phyloP scores from a whole-genome alignment of 2,888 invertebrate species.

The Ypsolopha sequella region DNA sequence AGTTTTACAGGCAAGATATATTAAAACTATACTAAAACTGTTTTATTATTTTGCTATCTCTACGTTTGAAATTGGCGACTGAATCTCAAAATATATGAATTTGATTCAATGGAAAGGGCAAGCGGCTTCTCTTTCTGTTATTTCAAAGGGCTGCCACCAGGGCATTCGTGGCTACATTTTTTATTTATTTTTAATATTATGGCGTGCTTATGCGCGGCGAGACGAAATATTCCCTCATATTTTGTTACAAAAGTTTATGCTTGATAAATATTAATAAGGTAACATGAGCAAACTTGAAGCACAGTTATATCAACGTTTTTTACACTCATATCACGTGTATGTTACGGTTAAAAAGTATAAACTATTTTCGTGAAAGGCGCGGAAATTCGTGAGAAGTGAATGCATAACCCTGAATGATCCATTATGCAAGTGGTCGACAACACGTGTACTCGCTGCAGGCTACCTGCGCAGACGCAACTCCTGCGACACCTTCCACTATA shows the following conservation, averaged over 20 bases:
- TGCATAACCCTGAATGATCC: conserved; percentile 40
- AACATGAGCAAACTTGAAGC: background rate
- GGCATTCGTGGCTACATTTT: conserved; percentile 32
- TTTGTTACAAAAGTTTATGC: conserved; percentile 18
- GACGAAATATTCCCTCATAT: conserved; percentile 48
- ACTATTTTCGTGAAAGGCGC: too few species aligned
- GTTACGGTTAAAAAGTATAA: background rate
- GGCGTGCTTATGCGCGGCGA: conserved; percentile 37
- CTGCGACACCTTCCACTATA: conserved; percentile 58
- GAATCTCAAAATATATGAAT: conserved; percentile 72
- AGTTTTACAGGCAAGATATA: too few species aligned
- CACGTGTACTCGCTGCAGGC: conserved; percentile 37
- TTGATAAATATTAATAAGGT: conserved; percentile 16
- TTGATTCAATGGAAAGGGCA: conserved; percentile 69
- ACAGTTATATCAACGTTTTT: background rate
- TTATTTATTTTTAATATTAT: conserved; percentile 58
- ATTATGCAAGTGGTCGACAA: conserved; percentile 56
- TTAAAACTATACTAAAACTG: background rate
- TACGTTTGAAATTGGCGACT: conserved; percentile 68
- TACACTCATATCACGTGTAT: background rate
- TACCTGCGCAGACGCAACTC: conserved; percentile 19
- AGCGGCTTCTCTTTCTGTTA: conserved; percentile 66
- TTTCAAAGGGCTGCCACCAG: conserved; percentile 66
- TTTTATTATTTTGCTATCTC: conserved; percentile 30
- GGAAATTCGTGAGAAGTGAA: background rate